Evolutionary conservation across 2,888 invertebrate genomes (phyloP).

Genomic region (Pharmacophagus antenor): DNA sequence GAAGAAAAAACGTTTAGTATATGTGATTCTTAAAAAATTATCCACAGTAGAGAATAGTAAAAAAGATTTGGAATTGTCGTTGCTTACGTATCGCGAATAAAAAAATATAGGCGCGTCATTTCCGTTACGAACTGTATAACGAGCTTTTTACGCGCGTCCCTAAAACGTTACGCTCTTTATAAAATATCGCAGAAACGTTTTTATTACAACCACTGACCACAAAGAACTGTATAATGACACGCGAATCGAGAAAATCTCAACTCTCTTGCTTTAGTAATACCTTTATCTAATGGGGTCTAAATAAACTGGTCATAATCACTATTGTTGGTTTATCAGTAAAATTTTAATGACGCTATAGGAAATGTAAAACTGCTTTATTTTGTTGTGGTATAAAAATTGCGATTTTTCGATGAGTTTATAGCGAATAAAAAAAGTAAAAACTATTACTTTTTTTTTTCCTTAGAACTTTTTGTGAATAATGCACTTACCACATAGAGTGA

Average conservation of each 20-base stretch:
- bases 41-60: not conserved
- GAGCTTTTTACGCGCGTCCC: constrained; percentile 11
- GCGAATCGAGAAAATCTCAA: constrained; percentile 5
- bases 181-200: constrained; percentile 10
- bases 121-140: constrained; percentile 5
- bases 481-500: too few relatives aligned
- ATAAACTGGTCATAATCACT: constrained; percentile 3
- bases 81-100: not conserved
- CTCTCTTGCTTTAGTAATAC: not conserved
- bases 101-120: constrained; percentile 1
- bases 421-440: too few relatives aligned
- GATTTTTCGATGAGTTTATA: not conserved
- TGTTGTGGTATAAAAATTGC: not conserved
- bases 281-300: constrained; percentile 6
- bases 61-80: not conserved
- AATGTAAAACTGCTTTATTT: constrained; percentile 10
- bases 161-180: constrained; percentile 15
- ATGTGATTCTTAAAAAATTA: too few relatives aligned
- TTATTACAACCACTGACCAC: constrained; percentile 8
- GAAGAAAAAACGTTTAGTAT: too few relatives aligned
- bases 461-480: too few relatives aligned
- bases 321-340: constrained; percentile 15
- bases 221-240: constrained; percentile 13
- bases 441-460: too few relatives aligned
- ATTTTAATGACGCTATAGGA: constrained; percentile 10